A percentile compares a stretch with the other conserved stretches of the same genome.
These are phyloP conservation scores for Calliopsis andreniformis DNA, from an alignment of 1,140 invertebrate species.

Conservation along the genomic window DNA sequence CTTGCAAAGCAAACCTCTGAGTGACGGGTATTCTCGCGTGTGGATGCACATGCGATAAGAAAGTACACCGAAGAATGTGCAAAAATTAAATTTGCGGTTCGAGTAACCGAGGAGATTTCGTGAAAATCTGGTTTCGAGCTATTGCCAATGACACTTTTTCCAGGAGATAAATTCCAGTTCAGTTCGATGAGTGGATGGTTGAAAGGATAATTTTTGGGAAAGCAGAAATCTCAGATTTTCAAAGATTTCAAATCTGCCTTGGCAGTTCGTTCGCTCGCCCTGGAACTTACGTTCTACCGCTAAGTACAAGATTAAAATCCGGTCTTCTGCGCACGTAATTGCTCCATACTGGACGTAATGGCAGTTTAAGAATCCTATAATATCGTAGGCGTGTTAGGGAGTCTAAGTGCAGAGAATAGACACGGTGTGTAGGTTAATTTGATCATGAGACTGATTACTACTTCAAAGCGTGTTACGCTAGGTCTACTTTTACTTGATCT, in stretches of 20 bases:
- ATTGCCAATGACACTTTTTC: too few species aligned
- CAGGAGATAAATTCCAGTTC: too few species aligned
- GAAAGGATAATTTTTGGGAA: too few species aligned
- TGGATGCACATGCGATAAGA: slow-evolving; percentile 8
- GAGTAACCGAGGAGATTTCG: neutral
- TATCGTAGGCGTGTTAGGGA: slow-evolving; percentile 48
- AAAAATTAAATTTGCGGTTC: slow-evolving; percentile 25
- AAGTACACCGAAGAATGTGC: slow-evolving; percentile 9
- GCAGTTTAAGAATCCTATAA: slow-evolving; percentile 69
- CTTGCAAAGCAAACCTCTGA: slow-evolving; percentile 25
- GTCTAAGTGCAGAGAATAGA: slow-evolving; percentile 3
- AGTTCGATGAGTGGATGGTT: too few species aligned
- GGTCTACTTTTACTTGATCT: too few species aligned
- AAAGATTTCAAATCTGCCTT: slow-evolving; percentile 27
- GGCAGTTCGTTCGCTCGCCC: slow-evolving; percentile 24
- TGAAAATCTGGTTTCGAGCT: too few species aligned
- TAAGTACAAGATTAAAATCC: slow-evolving; percentile 78
- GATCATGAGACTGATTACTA: too few species aligned
- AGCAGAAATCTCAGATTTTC: too few species aligned
- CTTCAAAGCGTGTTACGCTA: too few species aligned
- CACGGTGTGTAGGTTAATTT: too few species aligned
- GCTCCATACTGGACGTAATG: slow-evolving; percentile 71
- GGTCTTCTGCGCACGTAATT: slow-evolving; percentile 75
- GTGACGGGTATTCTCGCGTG: slow-evolving; percentile 1
- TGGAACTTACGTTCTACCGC: slow-evolving; percentile 78